Evolutionary conservation across 2,888 invertebrate genomes (phyloP).

Genomic region (Keiferia lycopersicella): DNA sequence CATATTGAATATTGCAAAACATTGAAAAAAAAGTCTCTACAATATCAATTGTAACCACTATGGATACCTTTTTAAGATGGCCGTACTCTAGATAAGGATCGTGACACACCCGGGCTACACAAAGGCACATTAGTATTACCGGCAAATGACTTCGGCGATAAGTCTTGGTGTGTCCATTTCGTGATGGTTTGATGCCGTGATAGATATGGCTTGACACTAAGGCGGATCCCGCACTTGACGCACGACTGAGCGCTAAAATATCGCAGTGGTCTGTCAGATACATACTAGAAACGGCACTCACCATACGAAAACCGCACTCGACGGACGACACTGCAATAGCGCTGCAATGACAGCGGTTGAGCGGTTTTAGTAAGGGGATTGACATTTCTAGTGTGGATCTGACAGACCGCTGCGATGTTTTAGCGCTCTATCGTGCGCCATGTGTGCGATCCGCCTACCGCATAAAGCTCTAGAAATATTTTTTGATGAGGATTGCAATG

Average conservation of each 20-base stretch:
- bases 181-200: constrained; percentile 37
- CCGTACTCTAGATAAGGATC: constrained; percentile 48
- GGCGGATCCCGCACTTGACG: too few relatives aligned
- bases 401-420: too few relatives aligned
- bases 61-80: constrained; percentile 33
- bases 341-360: too few relatives aligned
- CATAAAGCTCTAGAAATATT: background rate
- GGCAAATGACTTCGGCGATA: constrained; percentile 44
- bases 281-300: too few relatives aligned
- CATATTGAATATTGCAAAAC: background rate
- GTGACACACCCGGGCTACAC: constrained; percentile 47
- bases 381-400: too few relatives aligned
- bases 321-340: too few relatives aligned
- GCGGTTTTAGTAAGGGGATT: too few relatives aligned
- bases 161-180: constrained; percentile 35
- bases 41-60: background rate
- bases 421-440: too few relatives aligned
- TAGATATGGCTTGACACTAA: background rate
- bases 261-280: too few relatives aligned
- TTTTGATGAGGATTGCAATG: background rate
- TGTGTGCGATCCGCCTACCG: too few relatives aligned
- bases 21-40: background rate
- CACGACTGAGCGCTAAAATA: too few relatives aligned
- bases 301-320: too few relatives aligned
- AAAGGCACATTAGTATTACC: constrained; percentile 57